These are phyloP conservation scores for Papio anubis DNA, from an alignment of 2,113 vertebrate species.

Conservation along the genomic window DNA sequence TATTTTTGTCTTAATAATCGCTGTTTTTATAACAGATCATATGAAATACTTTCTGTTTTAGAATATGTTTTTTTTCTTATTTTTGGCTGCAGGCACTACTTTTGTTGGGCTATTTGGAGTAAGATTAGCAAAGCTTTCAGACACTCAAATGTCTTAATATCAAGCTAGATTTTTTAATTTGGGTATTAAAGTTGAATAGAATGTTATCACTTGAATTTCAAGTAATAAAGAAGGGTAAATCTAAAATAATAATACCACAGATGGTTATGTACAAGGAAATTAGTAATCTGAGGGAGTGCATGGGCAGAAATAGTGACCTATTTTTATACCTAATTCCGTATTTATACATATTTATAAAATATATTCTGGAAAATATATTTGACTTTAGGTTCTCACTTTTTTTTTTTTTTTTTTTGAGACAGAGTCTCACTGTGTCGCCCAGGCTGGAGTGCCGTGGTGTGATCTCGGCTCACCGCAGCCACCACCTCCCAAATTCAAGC, in stretches of 20 bases:
- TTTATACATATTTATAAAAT: conserved; percentile 25
- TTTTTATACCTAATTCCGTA: neutral
- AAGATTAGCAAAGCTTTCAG: conserved; percentile 26
- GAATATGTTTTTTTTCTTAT: neutral
- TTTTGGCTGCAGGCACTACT: neutral
- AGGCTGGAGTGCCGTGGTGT: too few species aligned
- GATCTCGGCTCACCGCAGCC: too few species aligned
- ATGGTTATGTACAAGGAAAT: conserved; percentile 12
- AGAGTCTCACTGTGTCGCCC: too few species aligned
- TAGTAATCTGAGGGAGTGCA: neutral
- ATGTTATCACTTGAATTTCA: neutral
- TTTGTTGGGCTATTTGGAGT: neutral
- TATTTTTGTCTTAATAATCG: conserved; percentile 34
- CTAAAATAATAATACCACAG: neutral
- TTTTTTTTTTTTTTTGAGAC: neutral
- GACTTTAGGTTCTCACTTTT: conserved; percentile 4
- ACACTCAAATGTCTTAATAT: conserved; percentile 20
- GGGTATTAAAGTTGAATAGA: conserved; percentile 27
- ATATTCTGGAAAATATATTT: conserved; percentile 34
- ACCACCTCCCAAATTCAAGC: too few species aligned
- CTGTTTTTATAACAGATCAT: neutral
- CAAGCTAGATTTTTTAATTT: conserved; percentile 9
- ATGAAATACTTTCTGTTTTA: conserved; percentile 36
- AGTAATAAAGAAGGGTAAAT: conserved; percentile 10
- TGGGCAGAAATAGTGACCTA: neutral